A percentile compares a stretch with the other conserved stretches of the same genome.
Conservation (phyloP, 2,797 vertebrate species). For the Benthosema pterotum region DNA sequence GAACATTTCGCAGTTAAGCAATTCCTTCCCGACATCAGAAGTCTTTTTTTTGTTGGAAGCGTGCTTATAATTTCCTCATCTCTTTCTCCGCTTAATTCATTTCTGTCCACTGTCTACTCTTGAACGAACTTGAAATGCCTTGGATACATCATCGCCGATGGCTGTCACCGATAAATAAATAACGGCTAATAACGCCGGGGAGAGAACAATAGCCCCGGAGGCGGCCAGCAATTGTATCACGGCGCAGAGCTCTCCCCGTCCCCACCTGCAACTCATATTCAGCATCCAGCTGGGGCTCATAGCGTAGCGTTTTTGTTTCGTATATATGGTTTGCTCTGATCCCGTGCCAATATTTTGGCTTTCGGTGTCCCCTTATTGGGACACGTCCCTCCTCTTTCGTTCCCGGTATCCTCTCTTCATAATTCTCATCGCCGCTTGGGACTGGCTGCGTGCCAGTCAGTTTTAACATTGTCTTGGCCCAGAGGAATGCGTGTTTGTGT, state of each 20-base stretch:
- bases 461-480: conserved; percentile 14
- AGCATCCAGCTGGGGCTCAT: conserved; percentile 9
- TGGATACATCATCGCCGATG: background rate
- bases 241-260: too few species aligned
- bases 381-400: background rate
- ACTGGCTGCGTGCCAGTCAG: conserved; percentile 7
- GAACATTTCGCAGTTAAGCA: too few species aligned
- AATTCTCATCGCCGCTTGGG: background rate
- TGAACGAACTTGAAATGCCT: background rate
- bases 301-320: background rate
- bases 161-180: background rate
- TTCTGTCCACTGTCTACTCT: background rate
- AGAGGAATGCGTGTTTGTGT: conserved; percentile 8
- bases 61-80: background rate
- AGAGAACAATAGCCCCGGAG: too few species aligned
- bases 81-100: background rate
- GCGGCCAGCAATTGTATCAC: too few species aligned
- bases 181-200: too few species aligned
- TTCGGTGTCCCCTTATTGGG: background rate
- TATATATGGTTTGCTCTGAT: conserved; percentile 4
- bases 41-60: too few species aligned
- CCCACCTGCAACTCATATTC: conserved; percentile 1
- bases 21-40: too few species aligned
- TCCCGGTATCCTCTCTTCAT: background rate
- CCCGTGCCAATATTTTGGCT: conserved; percentile 27